Evolutionary conservation across 2,888 invertebrate species (phyloP), one percentile per base, ranked within the genome.

Genomic region (Thera obeliscata): DNA sequence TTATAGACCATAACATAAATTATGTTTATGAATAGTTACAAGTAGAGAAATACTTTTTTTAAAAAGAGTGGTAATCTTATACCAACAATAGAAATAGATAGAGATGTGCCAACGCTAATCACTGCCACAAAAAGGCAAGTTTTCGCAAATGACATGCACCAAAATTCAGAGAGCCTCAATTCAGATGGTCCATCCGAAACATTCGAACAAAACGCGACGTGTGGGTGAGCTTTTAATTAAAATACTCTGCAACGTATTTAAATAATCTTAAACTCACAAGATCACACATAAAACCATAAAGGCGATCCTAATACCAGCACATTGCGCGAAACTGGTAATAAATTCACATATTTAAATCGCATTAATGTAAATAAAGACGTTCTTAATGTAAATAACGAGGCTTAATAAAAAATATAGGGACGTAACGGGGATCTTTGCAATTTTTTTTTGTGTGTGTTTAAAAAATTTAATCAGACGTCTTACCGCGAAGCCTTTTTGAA

Each of bases 341-440:
- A 85, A 83, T 74, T 82, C 71, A 70, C 65, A 70, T 79, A 76
- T 82, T 84, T 84, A 81, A 79, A 75, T 76, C 74, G 65, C 64
- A 65, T 73, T 76, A 78, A 82, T 79, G 80, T 74, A 81, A 82
- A 83, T 82, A 82, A 83, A 86, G 81, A 73, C 78, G 76, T 83
- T 82, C 75, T 72, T 71, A 75, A 76, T 74, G 74, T 78, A 79
- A 77, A 78, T 81, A 82, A 79, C 71, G 78, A 72, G 68, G 67
- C 74, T 33, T 76, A 78, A 78, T 77, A 75, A 81, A 79, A 81
- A 80, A 81, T 80, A 77, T 81, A 76, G 54, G 57, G 62, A 56
- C 60, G 61, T 66, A 67, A 76, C 75, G 76, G 76, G 77, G 77
- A 9, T 7, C 9, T 75, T 77, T 76, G 74, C 72, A 69, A 67